phyloP scores from a whole-genome alignment of 2,113 vertebrate genomes.

The Saccopteryx leptura region DNA sequence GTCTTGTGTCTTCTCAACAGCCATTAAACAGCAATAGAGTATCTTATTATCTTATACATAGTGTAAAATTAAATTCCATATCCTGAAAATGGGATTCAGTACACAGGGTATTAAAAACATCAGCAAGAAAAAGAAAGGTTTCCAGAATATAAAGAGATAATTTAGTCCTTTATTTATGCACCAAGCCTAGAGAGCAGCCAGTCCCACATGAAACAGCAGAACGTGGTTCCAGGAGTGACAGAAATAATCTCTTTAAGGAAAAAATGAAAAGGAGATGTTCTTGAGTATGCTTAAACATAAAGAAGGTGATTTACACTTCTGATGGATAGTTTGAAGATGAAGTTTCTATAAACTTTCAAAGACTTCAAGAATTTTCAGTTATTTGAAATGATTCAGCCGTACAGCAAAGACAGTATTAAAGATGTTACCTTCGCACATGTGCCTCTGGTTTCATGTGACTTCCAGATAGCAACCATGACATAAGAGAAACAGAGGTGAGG shows the following conservation, averaged over 20 bases:
- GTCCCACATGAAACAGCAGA: background rate
- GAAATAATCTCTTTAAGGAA: background rate
- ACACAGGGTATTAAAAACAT: background rate
- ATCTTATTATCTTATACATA: background rate
- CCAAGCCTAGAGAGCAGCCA: background rate
- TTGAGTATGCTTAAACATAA: background rate
- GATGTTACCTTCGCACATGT: background rate
- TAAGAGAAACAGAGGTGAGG: background rate
- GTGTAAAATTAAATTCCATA: conserved; percentile 38
- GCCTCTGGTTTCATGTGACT: background rate
- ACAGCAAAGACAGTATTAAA: background rate
- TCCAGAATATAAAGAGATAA: background rate
- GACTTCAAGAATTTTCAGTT: conserved; percentile 4
- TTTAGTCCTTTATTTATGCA: background rate
- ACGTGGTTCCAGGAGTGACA: background rate
- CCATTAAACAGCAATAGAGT: background rate
- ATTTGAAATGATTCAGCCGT: background rate
- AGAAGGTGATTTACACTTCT: background rate
- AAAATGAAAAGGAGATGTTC: conserved; percentile 11
- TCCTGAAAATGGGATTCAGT: background rate
- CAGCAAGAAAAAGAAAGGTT: background rate
- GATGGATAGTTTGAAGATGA: background rate
- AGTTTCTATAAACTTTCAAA: background rate
- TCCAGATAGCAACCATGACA: background rate
- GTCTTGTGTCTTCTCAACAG: background rate